Base-by-base conservation (phyloP, 2,113 vertebrate genomes). In the Sardina pilchardus region DNA sequence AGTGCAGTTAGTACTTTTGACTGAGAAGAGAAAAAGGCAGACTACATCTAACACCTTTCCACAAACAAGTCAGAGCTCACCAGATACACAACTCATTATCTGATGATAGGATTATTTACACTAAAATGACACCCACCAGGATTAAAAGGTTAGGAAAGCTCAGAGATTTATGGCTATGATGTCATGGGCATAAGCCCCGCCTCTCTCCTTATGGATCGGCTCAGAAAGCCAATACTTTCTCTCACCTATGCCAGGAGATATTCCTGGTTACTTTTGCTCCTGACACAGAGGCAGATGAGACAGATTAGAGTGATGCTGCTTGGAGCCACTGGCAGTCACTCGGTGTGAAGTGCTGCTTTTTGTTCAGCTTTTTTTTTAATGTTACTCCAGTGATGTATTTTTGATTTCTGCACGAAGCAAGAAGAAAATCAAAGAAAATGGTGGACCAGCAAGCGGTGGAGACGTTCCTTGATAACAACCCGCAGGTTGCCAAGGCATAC, bases 401-500 rank as follows among this genome's bases (percentile, higher is more conserved):
- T 94, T 93, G 82, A 86, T 34, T 56, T 53, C 81, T 56, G 44
- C 45, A 47, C 21, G 48, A 63, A 47, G 26, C 5, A 85, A 80
- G 82, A 59, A 83, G 48, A 83, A 50, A 26, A 83, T 19, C 82
- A 5, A 24, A n/a, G 85, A 91, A 78, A 83, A 97, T 97, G 96
- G 94, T 91, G 85, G 96, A 92, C 93, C 96, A 95, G 91, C 95
- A 96, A 83, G 87, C 93, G 90, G 96, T 97, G 42, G 96, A 97
- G 94, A 96, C 96, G 91, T 98, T 96, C 86, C 90, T 98, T 43
- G 95, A 97, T 91, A 96, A 96, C 91, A 96, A 97, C 87, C 97
- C 96, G 17, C 92, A 92, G 86, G 96, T 97, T 91, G 96, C 96
- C 81, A 96, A 96, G 94, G 95, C 97, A 19, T 98, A 96, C 93